Evolutionary conservation across 1,140 invertebrate genomes (phyloP), one percentile per base, ranked within the genome.

Genomic region (Ceratina australensis): DNA sequence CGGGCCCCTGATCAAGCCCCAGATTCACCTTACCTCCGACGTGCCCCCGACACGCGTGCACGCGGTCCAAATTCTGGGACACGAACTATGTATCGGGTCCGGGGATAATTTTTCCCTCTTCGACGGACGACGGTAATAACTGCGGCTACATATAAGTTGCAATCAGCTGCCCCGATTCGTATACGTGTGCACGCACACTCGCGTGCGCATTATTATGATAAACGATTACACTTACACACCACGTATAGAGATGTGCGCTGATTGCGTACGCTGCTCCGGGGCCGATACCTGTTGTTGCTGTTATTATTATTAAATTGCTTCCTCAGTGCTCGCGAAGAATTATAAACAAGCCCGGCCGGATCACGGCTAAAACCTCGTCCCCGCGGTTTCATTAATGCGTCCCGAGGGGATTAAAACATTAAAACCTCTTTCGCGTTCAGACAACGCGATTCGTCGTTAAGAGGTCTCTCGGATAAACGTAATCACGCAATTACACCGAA

Each of bases 1-100:
- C 33, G 33, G 33, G 52, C 10, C 63, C 63, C 68, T 83, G 86
- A 88, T 87, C 86, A 50, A 26, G 54, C 66, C 78, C 75, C 85
- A 89, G 87, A 89, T 91, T 90, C 89, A 85, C 77, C 33, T 42
- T 42, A n/a, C 33, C 83, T 71, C 63, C 80, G 86, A 88, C 75
- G 72, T 63, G 81, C 78, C 63, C 69, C 4, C 59, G 24, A 26
- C 49, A 67, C 72, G 42, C 47, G 74, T 42, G 64, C 24, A 74
- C 78, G 83, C 77, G 77, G 57, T 64, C 65, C 63, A 65, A 85
- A 86, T 84, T 76, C 68, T 69, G 78, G 81, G 77, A 88, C 86
- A 85, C 83, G 75, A 80, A 80, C 74, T 72, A 42, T 42, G 33
- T 42, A 83, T 79, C 76, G 65, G 65, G 16, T 33, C 65, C 52